Evolutionary conservation across 2,888 invertebrate genomes (phyloP), one percentile per base, ranked within the genome.

Genomic region (Polymixis flavicincta): DNA sequence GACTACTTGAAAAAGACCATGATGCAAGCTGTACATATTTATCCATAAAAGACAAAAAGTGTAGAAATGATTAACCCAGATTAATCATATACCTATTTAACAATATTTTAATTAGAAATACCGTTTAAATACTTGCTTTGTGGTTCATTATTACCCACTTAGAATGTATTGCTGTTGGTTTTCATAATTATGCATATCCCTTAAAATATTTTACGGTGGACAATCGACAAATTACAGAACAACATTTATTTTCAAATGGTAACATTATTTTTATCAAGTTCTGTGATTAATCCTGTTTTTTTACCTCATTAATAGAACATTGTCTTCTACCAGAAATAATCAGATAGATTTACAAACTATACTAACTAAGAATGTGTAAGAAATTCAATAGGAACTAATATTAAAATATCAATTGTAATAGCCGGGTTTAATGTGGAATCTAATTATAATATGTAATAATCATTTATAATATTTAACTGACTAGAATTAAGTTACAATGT

Each of bases 391-490:
- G 75, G 25, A 75, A 69, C 25, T 74, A 66, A 74, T 61, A 77
- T 78, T 71, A 66, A 71, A 74, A 74, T 78, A 66, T 76, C 68
- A 74, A 71, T 60, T 71, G 70, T 85, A 77, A 84, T 87, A 79
- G 67, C 79, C 76, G 37, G 71, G 70, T 75, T 78, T 65, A 52
- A 79, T 78, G 69, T 82, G 68, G 81, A 85, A 80, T 79, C n/a
- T 79, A 79, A 75, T 80, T 70, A 48, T 67, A 67, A 28, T 52
- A 63, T 81, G 63, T 88, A 79, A 83, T 77, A 87, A 78, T 79
- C 77, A 66, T 81, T 70, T 76, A 80, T 83, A 85, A 86, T 90
- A 87, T 88, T 85, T 89, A 89, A 89, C 87, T 88, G 88, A 87
- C 65, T 89, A 89, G 82, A 7, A 55, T 37, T 87, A 90, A 89